Base-by-base conservation (phyloP, 2,113 vertebrate species). In the Thunnus maccoyii region DNA sequence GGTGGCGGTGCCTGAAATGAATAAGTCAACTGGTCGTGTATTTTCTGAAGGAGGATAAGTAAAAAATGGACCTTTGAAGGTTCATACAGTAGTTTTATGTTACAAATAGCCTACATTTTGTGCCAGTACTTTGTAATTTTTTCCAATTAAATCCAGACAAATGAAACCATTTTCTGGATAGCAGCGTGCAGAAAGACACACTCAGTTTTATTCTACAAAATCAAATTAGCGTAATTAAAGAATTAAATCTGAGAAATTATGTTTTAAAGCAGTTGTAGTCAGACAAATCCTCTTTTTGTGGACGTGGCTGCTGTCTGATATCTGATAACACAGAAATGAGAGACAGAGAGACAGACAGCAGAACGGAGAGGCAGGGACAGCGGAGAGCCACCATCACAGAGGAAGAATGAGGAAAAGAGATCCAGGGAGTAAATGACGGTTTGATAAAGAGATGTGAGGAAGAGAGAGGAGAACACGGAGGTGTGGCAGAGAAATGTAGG, bases 371-470 rank as follows among this genome's bases (percentile, higher is more conserved):
- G 52, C 30, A 65, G 41, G 46, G 44, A 58, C 7, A 22, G 25
- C 30, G 18, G 66, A 36, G 48, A 22, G 25, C 11, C 16, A 51
- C 11, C 16, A 51, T 60, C 57, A 58, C 20, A 32, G 22, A 66
- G 51, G 47, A 55, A 15, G 36, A 62, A 62, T 10, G 57, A 46
- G 36, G 41, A 13, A 41, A 47, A 25, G 25, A 30, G 50, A 47
- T 65, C 20, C 1, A 10, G 16, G 44, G 81, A 56, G 48, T 15
- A 70, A 68, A 88, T 55, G 50, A 80, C 3, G 61, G 66, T 51
- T 74, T 75, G 30, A 83, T 46, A 50, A 82, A 82, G 60, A 72
- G 76, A 73, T 17, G 11, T 56, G 64, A 14, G 47, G 73, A 30
- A 20, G 44, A 50, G 44, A 74, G 76, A 27, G n/a, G 61, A 75